Conservation (phyloP, 2,113 vertebrate genomes). For the Bungarus multicinctus region DNA sequence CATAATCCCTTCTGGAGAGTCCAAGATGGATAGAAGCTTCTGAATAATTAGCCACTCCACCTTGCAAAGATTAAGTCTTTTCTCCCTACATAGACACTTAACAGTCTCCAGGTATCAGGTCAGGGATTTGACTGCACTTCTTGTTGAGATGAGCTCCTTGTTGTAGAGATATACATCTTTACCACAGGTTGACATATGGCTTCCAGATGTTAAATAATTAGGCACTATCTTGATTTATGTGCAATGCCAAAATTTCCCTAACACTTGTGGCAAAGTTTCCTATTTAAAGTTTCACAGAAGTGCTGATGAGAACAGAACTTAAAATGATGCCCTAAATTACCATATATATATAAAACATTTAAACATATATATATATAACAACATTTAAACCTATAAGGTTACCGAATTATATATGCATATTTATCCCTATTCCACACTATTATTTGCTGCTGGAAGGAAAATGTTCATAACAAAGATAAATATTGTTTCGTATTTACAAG, state of each 20-base stretch:
- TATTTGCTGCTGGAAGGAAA: not conserved
- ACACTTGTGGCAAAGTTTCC: not conserved
- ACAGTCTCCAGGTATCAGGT: not conserved
- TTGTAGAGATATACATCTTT: not conserved
- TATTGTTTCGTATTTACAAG: not conserved
- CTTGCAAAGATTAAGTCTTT: not conserved
- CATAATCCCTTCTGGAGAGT: not conserved
- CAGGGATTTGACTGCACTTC: not conserved
- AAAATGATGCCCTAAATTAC: not conserved
- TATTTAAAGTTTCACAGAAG: not conserved
- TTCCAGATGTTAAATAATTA: not conserved
- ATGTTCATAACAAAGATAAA: not conserved
- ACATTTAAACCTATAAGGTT: not conserved
- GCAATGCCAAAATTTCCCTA: not conserved
- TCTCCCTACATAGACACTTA: not conserved
- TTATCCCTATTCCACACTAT: not conserved
- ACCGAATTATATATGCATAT: not conserved
- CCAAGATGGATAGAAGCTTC: not conserved
- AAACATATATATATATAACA: not conserved
- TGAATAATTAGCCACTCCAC: not conserved
- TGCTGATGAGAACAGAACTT: not conserved
- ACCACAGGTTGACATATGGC: not conserved
- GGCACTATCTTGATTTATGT: not conserved
- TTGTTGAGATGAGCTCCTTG: not conserved
- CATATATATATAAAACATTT: not conserved